Evolutionary conservation across 1,140 invertebrate genomes (phyloP), one percentile per base, ranked within the genome.

Genomic region (Teleogryllus occipitalis): DNA sequence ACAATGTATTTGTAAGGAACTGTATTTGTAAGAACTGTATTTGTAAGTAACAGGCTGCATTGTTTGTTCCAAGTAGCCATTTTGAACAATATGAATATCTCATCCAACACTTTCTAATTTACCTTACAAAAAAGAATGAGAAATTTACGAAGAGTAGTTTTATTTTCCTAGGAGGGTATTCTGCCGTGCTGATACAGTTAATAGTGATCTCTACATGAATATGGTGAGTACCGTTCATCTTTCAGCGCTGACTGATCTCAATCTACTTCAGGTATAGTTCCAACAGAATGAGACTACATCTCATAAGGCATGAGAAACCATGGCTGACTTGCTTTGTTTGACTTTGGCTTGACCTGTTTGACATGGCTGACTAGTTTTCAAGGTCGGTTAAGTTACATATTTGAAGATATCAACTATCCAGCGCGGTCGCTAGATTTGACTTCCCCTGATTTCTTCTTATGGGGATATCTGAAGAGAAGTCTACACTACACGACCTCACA

Each of bases 401-500:
- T 14, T n/a, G 75, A 27, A 76, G 65, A 72, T 6, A 49, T 82
- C 47, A 75, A 75, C 46, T 84, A 81, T 78, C 80, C 82, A 47
- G 78, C 81, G 22, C 74, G 80, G 47, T 84, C 82, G n/a, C 82
- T 78, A 74, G 82, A 84, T 80, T 75, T 82, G 27, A 83, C 82
- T 74, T 78, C 80, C 75, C 80, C 81, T 21, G 82, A 83, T 82
- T 83, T 81, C 81, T 84, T 82, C 78, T 83, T 82, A 48, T 82
- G 81, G 83, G 80, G 80, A 54, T 80, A 82, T 48, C 80, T 83
- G 27, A 83, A 83, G 54, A 72, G 18, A 72, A 18, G 75, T 75
- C 27, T 75, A 12, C 22, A 21, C 75, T 75, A 75, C 75, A 75
- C 75, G 75, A 10, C 75, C 22, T 75, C 22, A 39, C 8, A 75